Base-by-base conservation (phyloP, 2,888 invertebrate species). In the Ennomos erosarius region DNA sequence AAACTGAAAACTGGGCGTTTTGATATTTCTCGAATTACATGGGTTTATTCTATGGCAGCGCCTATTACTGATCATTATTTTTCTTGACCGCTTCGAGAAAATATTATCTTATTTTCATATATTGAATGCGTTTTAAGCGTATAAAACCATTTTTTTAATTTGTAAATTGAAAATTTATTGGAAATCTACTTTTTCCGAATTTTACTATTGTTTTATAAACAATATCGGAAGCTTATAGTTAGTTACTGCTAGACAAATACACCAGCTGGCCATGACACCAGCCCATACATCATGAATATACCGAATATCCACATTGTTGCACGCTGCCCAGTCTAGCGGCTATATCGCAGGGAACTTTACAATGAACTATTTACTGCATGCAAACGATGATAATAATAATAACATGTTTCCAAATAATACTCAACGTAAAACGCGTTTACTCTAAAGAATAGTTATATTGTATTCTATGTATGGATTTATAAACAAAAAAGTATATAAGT, bases 241-340 rank as follows among this genome's bases (percentile, higher is more conserved):
- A 61, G 60, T 59, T 52, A 10, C 42, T 48, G 61, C 0, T 59
- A 68, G 61, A 69, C 71, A 69, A 71, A 69, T 64, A 69, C 73
- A 62, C 73, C 76, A 68, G 73, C 69, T 78, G 76, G 67, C 50
- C 66, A 62, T 76, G 73, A 78, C 80, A 69, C 62, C 66, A 52
- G 55, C 61, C 62, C 72, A 71, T 76, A 79, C 72, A 78, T 79
- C 79, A 79, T 73, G 76, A 76, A 78, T 76, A 78, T 76, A 78
- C 70, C 64, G 68, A 75, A 65, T 52, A 57, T 62, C 68, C 64
- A 69, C 65, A 68, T 53, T 58, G 58, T 59, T 64, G 65, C 61
- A 59, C 47, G 49, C 43, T 48, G 48, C 58, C 60, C 53, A 57
- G 43, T 59, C 58, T 53, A 59, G 35, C 45, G 39, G 44, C 57